Base-by-base conservation (phyloP, 2,797 vertebrate species). In the Sciurus vulgaris region DNA sequence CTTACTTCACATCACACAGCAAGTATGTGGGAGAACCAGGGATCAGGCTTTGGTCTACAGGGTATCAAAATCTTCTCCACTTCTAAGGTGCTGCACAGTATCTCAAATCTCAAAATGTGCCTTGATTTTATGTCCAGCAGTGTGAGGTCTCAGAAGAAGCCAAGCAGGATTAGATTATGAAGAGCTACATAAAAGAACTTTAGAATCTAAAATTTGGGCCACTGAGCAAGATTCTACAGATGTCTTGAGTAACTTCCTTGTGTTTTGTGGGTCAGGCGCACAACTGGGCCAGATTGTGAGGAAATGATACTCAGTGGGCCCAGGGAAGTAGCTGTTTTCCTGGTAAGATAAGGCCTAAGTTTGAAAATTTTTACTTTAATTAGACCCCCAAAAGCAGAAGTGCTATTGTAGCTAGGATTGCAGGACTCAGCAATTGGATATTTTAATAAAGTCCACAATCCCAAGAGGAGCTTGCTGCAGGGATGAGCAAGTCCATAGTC, bases 371-470 rank as follows among this genome's bases (percentile, higher is more conserved):
- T 91, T 85, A n/a, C n/a, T 92, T 76, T 78, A 59, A 51, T 76
- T 47, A 92, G 59, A 69, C 4, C 12, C 18, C 59, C 28, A 5
- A 95, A 44, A 91, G 33, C 14, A 65, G 51, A 87, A 14, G 54
- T 89, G 70, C 63, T 94, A 0, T 73, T 81, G 59, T 73, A 70
- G 35, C 63, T 91, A 85, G 49, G 67, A 95, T 51, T 83, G 35
- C 26, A 77, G 92, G 95, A 93, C 56, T 84, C 88, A 69, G 41
- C 73, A 38, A 79, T 38, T 49, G 74, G 35, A 3, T 33, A 81
- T 86, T 94, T 96, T 96, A 97, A 96, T 94, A 89, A 93, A 91
- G 78, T n/a, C 35, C 18, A 1, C 24, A 49, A 86, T 95, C 70
- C 49, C 85, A 38, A 51, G 38, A 84, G 86, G 54, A 49, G 18